These are phyloP conservation scores for Mergus octosetaceus DNA, from an alignment of 2,797 vertebrate genomes.

Conservation along the genomic window DNA sequence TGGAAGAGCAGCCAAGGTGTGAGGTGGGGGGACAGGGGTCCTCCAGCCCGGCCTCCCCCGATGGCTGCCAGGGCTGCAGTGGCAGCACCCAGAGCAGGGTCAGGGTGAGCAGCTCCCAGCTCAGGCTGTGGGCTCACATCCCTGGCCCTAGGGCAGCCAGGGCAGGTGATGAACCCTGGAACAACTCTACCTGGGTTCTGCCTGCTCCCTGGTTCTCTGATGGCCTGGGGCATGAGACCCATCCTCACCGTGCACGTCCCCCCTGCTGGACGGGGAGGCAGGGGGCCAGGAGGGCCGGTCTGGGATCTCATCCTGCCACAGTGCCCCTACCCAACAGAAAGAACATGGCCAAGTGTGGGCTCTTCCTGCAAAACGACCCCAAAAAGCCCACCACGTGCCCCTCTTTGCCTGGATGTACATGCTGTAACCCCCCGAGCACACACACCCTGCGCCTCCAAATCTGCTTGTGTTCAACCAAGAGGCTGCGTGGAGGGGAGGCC, in stretches of 20 bases:
- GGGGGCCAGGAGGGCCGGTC: background rate
- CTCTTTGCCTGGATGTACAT: background rate
- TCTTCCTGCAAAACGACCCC: background rate
- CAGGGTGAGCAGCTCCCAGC: background rate
- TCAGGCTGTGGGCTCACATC: background rate
- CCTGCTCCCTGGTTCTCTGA: background rate
- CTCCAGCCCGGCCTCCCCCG: background rate
- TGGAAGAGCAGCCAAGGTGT: slow-evolving; percentile 57
- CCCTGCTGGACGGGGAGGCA: background rate
- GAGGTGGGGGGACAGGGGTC: accelerated
- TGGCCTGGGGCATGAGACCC: background rate
- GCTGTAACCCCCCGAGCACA: background rate
- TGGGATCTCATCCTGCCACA: background rate
- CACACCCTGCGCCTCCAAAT: background rate
- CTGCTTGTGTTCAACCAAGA: background rate
- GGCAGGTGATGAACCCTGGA: background rate
- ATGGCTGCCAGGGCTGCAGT: background rate
- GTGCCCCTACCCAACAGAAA: background rate
- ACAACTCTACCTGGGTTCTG: background rate
- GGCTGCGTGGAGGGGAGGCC: background rate
- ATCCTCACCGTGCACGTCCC: background rate
- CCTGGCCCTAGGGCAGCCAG: background rate
- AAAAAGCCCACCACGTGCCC: background rate
- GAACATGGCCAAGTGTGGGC: background rate
- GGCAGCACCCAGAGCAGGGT: background rate